Evolutionary conservation across 2,113 vertebrate species (phyloP).

Genomic region (Cyrtonyx montezumae): DNA sequence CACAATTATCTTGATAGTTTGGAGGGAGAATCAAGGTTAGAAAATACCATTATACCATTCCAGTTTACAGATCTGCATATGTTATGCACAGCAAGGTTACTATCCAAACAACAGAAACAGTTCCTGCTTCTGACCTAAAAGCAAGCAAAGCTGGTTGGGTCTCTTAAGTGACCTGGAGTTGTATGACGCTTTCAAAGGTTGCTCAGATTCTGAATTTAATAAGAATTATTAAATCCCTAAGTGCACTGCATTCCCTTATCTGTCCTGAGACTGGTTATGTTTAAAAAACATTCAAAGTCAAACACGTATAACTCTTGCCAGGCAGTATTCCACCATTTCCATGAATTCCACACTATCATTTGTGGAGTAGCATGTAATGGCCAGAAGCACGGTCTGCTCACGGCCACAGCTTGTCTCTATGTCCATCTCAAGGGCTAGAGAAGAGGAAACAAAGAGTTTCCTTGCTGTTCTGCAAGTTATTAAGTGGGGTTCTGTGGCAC

Average conservation of each 20-base stretch:
- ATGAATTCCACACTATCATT: not conserved
- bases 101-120: not conserved
- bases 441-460: not conserved
- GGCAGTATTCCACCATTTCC: not conserved
- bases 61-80: not conserved
- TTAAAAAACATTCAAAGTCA: not conserved
- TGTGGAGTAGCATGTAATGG: not conserved
- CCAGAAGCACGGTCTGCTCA: not conserved
- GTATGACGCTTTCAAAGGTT: not conserved
- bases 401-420: not conserved
- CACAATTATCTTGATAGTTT: not conserved
- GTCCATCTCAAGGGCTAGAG: not conserved
- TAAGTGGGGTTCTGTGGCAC: constrained; percentile 4
- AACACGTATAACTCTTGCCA: not conserved
- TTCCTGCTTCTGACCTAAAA: not conserved
- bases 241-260: not conserved
- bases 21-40: not conserved
- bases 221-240: not conserved
- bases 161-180: fast-evolving
- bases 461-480: not conserved
- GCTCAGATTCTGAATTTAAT: not conserved
- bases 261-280: not conserved
- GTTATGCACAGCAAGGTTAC: not conserved
- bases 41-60: not conserved
- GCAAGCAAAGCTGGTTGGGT: not conserved